A percentile compares a stretch with the other conserved stretches of the same genome.
Conservation (phyloP, 37 sponge, comb jelly and placozoan genomes). For the Beroe forskalii region DNA sequence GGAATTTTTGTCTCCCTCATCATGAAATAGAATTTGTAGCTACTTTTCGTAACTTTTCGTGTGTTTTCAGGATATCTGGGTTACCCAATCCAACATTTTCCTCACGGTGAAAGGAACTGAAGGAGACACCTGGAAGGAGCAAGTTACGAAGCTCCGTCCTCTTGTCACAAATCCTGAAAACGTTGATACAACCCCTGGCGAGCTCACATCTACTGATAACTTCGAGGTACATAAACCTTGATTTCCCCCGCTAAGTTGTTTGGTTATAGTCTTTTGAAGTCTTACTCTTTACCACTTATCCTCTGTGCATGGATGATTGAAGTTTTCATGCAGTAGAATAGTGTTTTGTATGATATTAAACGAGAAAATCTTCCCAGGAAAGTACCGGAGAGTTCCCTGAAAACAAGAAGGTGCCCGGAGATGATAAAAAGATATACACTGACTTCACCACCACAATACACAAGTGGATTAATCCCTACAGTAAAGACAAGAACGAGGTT, state of each 20-base stretch:
- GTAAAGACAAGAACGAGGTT: background rate
- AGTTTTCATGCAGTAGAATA: no score
- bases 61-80: background rate
- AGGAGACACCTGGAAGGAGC: background rate
- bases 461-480: background rate
- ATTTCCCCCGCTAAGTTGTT: background rate
- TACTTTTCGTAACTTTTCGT: no score
- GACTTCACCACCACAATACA: constrained; percentile 3
- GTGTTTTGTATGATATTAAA: no score
- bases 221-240: background rate
- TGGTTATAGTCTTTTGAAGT: background rate
- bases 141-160: constrained; percentile 18
- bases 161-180: background rate
- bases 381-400: background rate
- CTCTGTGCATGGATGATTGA: no score
- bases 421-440: background rate
- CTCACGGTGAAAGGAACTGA: constrained; percentile 9
- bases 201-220: constrained; percentile 4
- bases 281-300: background rate
- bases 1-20: no score
- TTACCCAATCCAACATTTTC: constrained; percentile 4
- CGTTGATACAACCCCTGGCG: background rate
- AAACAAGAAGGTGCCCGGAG: background rate
- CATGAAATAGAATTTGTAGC: no score
- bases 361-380: background rate